Percentiles rank a stretch among this genome's conserved stretches.
phyloP scores from a whole-genome alignment of 2,113 vertebrate genomes.

The Solea solea region DNA sequence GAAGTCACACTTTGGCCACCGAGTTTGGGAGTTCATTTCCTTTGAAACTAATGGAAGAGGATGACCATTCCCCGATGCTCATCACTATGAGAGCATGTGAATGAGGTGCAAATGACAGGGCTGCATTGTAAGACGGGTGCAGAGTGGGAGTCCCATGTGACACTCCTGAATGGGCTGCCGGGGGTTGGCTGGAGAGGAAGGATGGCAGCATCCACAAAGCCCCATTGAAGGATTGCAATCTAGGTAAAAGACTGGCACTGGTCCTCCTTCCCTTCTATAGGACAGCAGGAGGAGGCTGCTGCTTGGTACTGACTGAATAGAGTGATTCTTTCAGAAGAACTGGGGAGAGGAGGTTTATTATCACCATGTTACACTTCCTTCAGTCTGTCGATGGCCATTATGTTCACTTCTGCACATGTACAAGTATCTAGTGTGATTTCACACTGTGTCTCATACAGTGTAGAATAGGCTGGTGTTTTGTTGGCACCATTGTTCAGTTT shows the following conservation, averaged over 20 bases:
- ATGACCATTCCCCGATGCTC: conserved; percentile 57
- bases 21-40: conserved; percentile 64
- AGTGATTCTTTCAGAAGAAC: conserved; percentile 69
- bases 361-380: conserved; percentile 67
- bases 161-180: conserved; percentile 73
- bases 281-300: conserved; percentile 71
- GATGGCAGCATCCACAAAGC: conserved; percentile 77
- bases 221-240: conserved; percentile 73
- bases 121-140: conserved; percentile 75
- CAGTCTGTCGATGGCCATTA: conserved; percentile 48
- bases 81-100: conserved; percentile 80
- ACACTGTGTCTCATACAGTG: conserved; percentile 4
- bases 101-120: conserved; percentile 81
- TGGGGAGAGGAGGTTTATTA: conserved; percentile 73
- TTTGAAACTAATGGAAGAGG: conserved; percentile 68
- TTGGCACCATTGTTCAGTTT: neutral
- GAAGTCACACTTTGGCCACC: conserved; percentile 78
- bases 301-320: conserved; percentile 75
- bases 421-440: conserved; percentile 37
- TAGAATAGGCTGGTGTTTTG: conserved; percentile 25
- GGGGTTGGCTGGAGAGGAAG: conserved; percentile 64
- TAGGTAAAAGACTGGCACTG: conserved; percentile 76
- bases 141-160: conserved; percentile 78
- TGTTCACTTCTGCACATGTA: conserved; percentile 36
- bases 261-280: conserved; percentile 70